Evolutionary conservation across 1,140 invertebrate species (phyloP).

Genomic region (Penaeus japonicus): DNA sequence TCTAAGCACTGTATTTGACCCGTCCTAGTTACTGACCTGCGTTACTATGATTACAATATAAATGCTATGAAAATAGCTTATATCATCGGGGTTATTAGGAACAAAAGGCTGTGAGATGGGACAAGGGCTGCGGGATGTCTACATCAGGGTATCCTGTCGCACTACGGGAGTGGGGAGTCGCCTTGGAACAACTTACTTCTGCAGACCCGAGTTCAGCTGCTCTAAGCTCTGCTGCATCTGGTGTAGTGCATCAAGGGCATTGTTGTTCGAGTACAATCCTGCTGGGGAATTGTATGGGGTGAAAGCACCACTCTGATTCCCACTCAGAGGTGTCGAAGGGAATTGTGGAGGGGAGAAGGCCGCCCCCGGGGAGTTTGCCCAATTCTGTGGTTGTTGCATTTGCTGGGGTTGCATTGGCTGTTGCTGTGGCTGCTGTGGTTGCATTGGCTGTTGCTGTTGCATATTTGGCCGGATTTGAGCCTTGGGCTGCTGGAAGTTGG

Average conservation of each 20-base stretch:
- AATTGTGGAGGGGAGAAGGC: constrained; percentile 27
- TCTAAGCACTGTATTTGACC: neutral
- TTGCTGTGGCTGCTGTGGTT: constrained; percentile 59
- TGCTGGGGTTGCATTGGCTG: constrained; percentile 54
- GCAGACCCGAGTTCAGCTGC: constrained; percentile 58
- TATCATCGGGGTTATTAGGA: neutral
- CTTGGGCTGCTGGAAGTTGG: constrained; percentile 42
- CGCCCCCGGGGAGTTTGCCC: constrained; percentile 70
- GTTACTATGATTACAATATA: neutral
- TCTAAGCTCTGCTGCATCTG: constrained; percentile 59
- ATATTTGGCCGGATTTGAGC: neutral
- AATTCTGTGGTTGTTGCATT: constrained; percentile 57
- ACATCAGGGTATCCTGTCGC: neutral
- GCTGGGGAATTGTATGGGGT: constrained; percentile 62
- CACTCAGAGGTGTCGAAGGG: constrained; percentile 46
- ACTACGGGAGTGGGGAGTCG: neutral
- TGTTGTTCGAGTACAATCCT: constrained; percentile 60
- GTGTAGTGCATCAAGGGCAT: constrained; percentile 58
- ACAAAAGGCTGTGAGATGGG: neutral
- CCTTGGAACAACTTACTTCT: constrained; percentile 55
- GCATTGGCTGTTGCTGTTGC: constrained; percentile 57
- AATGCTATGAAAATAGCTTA: too few species aligned
- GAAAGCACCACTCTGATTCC: constrained; percentile 52
- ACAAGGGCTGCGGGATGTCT: neutral
- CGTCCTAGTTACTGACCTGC: constrained; percentile 10